phyloP scores from a whole-genome alignment of 1,140 invertebrate genomes.

The Hylaeus anthracinus region DNA sequence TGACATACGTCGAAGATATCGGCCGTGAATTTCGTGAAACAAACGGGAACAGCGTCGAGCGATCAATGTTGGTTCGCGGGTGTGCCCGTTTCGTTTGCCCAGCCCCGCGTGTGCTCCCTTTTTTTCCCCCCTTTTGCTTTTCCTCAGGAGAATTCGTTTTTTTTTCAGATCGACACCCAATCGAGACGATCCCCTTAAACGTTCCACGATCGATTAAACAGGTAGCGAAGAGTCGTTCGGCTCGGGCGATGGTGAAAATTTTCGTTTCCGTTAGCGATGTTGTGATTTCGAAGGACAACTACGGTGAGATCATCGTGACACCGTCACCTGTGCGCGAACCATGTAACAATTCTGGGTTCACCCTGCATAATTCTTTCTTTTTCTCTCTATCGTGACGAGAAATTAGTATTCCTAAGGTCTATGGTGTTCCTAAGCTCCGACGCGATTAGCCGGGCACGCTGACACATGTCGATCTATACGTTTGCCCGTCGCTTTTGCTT shows the following conservation, averaged over 20 bases:
- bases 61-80: conserved; percentile 73
- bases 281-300: conserved; percentile 63
- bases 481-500: conserved; percentile 12
- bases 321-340: conserved; percentile 43
- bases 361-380: no score
- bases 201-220: not conserved
- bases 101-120: conserved; percentile 40
- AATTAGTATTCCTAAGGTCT: not conserved
- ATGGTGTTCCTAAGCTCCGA: not conserved
- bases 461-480: conserved; percentile 31
- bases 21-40: not conserved
- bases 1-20: not conserved
- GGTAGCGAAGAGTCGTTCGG: not conserved
- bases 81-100: conserved; percentile 70
- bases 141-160: conserved; percentile 6
- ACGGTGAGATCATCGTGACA: conserved; percentile 68
- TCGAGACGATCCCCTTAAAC: conserved; percentile 6
- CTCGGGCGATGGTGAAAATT: not conserved
- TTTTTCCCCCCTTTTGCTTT: conserved; percentile 26
- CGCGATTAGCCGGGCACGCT: conserved; percentile 1
- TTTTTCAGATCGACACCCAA: not conserved
- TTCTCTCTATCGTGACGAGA: not conserved
- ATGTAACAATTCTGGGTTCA: not conserved
- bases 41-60: conserved; percentile 49
- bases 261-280: conserved; percentile 21